Base-by-base conservation (phyloP, 1,140 invertebrate species). In the Tetragonula clypearis region DNA sequence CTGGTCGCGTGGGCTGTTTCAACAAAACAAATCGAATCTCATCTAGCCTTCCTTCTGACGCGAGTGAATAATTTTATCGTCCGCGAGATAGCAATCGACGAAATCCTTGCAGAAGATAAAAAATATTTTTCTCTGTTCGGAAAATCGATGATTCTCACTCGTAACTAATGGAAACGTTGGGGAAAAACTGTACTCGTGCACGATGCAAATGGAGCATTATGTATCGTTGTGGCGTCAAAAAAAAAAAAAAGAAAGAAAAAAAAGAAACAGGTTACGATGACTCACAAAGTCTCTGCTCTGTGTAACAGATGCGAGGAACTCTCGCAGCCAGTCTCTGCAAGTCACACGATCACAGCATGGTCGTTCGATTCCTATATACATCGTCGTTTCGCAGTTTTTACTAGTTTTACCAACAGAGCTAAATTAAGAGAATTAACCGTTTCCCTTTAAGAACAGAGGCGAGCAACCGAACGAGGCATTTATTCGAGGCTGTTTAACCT, bases 201-300 rank as follows among this genome's bases (percentile, higher is more conserved):
- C 19, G 66, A 35, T 41, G 35, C 30, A 1, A 35, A n/a, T 68
- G 58, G 56, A 71, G 53, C 55, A 19, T 58, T 26, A 55, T 9
- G 60, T 26, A 49, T 14, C 17, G 74, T 73, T 79, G 41, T 6
- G 55, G 66, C 30, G 72, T 62, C 1, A 35, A 49, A 55, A 72
- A 78, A 41, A 41, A 41, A 41, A 41, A 30, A 30, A 30, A 30
- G 1, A 30, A 30, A 30, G 1, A 80, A 74, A 74, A 74, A 35
- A 35, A 80, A 74, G 74, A 74, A 80, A 74, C 78, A 60, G 62
- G 83, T 80, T 80, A 80, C 62, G 53, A 60, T 81, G 79, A 85
- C 84, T 85, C 84, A 81, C 19, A 26, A 49, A 49, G 19, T 14
- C 49, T 30, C 19, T n/a, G 71, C 74, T 80, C 53, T 56, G 79